A percentile compares a stretch with the other conserved stretches of the same genome.
phyloP scores from a whole-genome alignment of 1,140 invertebrate genomes.

The Platyscapa corneri region DNA sequence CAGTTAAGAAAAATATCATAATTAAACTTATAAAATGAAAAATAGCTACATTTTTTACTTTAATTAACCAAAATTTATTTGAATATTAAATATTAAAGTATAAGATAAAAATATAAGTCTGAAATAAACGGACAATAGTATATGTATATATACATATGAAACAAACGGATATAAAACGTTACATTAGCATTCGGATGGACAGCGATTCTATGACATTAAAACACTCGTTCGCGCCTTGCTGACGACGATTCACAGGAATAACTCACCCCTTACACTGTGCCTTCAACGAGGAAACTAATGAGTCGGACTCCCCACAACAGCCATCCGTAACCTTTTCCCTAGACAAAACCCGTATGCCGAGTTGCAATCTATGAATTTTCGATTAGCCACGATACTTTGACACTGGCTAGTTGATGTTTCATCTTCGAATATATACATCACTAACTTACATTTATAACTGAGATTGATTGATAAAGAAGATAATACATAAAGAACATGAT shows the following conservation, averaged over 20 bases:
- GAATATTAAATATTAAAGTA: too few relatives aligned
- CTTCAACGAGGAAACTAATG: constrained; percentile 23
- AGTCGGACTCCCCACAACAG: constrained; percentile 19
- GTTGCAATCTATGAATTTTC: constrained; percentile 40
- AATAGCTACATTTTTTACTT: too few relatives aligned
- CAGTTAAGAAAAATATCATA: too few relatives aligned
- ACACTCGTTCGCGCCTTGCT: constrained; percentile 70
- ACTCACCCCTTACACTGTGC: background rate
- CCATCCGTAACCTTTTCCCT: background rate
- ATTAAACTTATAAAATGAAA: too few relatives aligned
- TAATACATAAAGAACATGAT: background rate
- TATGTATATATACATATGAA: too few relatives aligned
- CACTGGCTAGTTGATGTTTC: background rate
- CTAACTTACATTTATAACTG: background rate
- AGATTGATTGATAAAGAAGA: background rate
- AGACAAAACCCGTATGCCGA: background rate
- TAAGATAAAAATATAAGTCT: too few relatives aligned
- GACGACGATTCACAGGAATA: constrained; percentile 9
- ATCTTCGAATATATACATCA: background rate
- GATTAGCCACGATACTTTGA: constrained; percentile 34
- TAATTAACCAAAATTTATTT: too few relatives aligned
- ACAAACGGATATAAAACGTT: background rate
- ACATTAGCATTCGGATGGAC: background rate
- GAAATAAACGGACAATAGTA: too few relatives aligned
- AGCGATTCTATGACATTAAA: constrained; percentile 61